Percentiles rank a stretch among this genome's conserved stretches.
phyloP scores from a whole-genome alignment of 2,113 vertebrate species.

The Etheostoma spectabile region DNA sequence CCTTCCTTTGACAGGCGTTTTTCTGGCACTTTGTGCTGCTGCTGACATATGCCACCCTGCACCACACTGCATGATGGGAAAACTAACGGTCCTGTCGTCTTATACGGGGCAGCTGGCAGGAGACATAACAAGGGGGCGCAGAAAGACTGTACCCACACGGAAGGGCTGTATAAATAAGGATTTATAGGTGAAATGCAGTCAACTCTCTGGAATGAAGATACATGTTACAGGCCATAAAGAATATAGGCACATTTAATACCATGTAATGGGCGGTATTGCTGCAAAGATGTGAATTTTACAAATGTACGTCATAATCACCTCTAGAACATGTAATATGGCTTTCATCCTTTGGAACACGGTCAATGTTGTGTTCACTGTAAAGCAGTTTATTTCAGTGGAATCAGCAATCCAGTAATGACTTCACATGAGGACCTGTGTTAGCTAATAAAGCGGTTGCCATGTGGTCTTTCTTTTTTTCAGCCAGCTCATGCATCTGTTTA shows the following conservation, averaged over 20 bases:
- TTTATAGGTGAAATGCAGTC: conserved; percentile 15
- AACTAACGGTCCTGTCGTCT: conserved; percentile 70
- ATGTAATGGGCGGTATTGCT: not conserved
- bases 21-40: conserved; percentile 65
- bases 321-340: conserved; percentile 1
- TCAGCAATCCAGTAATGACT: not conserved
- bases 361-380: not conserved
- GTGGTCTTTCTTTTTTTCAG: not conserved
- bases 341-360: not conserved
- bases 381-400: not conserved
- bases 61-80: conserved; percentile 70
- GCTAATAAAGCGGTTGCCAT: conserved; percentile 11
- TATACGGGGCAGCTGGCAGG: conserved; percentile 43
- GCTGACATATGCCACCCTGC: conserved; percentile 74
- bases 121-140: conserved; percentile 4
- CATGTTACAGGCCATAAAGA: conserved; percentile 21
- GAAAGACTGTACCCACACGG: conserved; percentile 26
- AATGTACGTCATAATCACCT: conserved; percentile 12
- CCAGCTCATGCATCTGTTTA: conserved; percentile 58
- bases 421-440: not conserved
- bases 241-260: not conserved
- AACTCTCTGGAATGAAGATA: not conserved
- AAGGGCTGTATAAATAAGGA: conserved; percentile 6
- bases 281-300: not conserved
- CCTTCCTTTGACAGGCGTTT: conserved; percentile 73